Conservation (phyloP, 2,888 invertebrate species). For the Rhyacophila evoluta region DNA sequence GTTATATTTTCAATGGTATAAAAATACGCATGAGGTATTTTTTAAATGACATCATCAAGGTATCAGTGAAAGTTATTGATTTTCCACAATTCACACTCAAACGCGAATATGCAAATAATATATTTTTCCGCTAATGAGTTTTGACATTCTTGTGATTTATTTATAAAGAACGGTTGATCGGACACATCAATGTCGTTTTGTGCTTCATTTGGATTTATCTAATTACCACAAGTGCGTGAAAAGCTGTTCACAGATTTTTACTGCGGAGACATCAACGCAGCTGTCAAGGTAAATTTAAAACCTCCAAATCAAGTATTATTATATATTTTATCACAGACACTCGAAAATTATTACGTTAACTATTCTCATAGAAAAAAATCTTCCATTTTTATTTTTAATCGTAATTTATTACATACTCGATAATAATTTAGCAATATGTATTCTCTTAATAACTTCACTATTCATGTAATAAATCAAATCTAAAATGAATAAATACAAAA, state of each 20-base stretch:
- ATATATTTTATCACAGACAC: too few relatives aligned
- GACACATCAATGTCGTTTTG: conserved; percentile 6
- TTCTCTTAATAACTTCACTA: too few relatives aligned
- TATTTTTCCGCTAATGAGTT: conserved; percentile 6
- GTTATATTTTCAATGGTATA: not conserved
- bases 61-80: conserved; percentile 24
- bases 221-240: not conserved
- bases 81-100: not conserved
- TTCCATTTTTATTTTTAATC: too few relatives aligned
- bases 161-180: not conserved
- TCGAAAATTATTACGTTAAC: too few relatives aligned
- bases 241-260: not conserved
- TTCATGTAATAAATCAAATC: too few relatives aligned
- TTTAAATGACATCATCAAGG: not conserved
- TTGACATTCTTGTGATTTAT: conserved; percentile 20
- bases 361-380: too few relatives aligned
- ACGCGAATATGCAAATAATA: conserved; percentile 6
- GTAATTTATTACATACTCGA: too few relatives aligned
- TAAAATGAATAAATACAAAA: too few relatives aligned
- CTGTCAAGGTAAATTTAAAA: conserved; percentile 39
- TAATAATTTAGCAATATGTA: too few relatives aligned
- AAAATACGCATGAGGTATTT: not conserved
- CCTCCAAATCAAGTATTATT: too few relatives aligned
- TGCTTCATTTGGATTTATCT: conserved; percentile 11
- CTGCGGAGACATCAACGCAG: conserved; percentile 39